phyloP scores from a whole-genome alignment of 2,113 vertebrate species.

The Pavo muticus region DNA sequence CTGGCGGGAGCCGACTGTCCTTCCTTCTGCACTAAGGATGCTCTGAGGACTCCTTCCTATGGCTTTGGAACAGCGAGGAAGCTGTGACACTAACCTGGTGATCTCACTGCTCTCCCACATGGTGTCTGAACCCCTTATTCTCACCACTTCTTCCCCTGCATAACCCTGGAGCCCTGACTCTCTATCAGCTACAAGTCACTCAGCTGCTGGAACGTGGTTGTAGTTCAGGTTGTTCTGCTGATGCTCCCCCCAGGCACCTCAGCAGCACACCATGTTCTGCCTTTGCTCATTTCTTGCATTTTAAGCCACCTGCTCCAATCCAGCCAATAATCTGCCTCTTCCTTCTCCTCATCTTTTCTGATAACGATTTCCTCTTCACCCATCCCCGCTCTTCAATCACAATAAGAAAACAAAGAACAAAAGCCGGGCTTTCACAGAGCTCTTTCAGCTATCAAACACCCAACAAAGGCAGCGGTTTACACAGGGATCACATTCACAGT shows the following conservation, averaged over 20 bases:
- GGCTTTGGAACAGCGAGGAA: background rate
- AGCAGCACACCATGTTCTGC: background rate
- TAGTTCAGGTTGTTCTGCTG: background rate
- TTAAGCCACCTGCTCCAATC: background rate
- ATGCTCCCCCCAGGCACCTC: background rate
- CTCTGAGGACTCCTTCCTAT: background rate
- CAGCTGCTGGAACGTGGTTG: background rate
- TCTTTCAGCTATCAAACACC: background rate
- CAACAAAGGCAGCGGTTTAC: background rate
- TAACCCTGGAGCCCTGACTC: background rate
- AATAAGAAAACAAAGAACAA: background rate
- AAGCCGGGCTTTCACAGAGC: background rate
- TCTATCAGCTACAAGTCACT: background rate
- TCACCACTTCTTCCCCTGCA: background rate
- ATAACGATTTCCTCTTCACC: background rate
- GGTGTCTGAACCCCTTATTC: background rate
- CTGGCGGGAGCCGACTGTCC: background rate
- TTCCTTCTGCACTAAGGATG: background rate
- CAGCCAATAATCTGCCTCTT: background rate
- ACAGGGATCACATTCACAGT: background rate
- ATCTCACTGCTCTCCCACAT: background rate
- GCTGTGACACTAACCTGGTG: background rate
- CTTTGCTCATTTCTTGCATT: background rate
- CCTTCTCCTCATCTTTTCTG: background rate
- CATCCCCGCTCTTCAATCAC: background rate